phyloP scores from a whole-genome alignment of 2,113 vertebrate genomes.

The Poeciliopsis prolifica region DNA sequence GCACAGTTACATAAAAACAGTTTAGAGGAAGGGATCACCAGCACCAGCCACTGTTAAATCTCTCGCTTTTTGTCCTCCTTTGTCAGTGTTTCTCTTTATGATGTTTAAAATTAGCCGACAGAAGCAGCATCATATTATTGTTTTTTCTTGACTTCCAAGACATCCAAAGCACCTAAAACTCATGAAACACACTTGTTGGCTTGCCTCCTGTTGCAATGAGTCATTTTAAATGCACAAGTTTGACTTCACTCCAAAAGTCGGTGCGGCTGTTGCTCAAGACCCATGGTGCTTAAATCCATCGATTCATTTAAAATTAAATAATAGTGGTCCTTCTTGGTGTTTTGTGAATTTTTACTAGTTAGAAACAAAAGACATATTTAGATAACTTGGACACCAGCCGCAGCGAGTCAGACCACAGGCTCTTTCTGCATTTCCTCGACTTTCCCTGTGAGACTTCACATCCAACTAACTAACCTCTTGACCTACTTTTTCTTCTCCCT shows the following conservation, averaged over 20 bases:
- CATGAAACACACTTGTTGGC: not conserved
- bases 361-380: not conserved
- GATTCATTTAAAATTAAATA: too few relatives aligned
- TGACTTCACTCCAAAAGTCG: not conserved
- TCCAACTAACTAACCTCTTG: constrained; percentile 57
- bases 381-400: not conserved
- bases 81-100: not conserved
- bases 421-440: not conserved
- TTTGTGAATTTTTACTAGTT: not conserved
- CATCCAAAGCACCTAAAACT: not conserved
- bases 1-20: too few relatives aligned
- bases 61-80: too few relatives aligned
- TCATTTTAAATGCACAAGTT: not conserved
- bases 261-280: not conserved
- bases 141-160: not conserved
- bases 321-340: not conserved
- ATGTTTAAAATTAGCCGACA: not conserved
- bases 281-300: too few relatives aligned
- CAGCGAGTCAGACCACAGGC: not conserved
- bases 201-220: not conserved
- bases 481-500: constrained; percentile 60
- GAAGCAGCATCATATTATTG: not conserved
- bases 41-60: too few relatives aligned
- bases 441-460: constrained; percentile 20
- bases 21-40: not conserved